Evolutionary conservation across 2,113 vertebrate genomes (phyloP), one percentile per base, ranked within the genome.

Genomic region (Pygoscelis adeliae): DNA sequence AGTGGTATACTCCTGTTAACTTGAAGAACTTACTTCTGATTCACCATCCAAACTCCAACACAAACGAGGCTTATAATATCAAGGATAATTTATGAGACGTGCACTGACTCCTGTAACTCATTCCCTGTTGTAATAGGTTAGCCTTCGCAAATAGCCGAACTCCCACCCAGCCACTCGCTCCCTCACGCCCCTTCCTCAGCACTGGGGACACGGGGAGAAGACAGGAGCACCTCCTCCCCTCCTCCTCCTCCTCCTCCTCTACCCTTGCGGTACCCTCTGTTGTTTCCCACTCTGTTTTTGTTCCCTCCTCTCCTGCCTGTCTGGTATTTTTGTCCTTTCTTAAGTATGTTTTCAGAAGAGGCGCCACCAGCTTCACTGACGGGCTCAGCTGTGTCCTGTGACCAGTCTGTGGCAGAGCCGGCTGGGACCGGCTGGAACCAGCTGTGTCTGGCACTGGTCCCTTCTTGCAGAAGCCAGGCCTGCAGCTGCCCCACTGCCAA

Each of bases 161-260:
- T 59, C 16, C n/a, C 18, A 38, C 5, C 10, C 55, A 40, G 49
- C 3, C 1, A 1, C 49, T 50, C 1, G 0, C 15, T 38, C 15
- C 34, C 36, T 82, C 58, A 8, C 0, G 1, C 21, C 23, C 25
- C 36, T 52, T 70, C 26, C 34, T 49, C 15, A 46, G 42, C 36
- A 49, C 26, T 20, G 14, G 14, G 8, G 14, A 34, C 40, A 47
- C 0, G 0, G 16, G 21, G 6, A 76, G 12, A 59, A 72, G 69
- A 76, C 2, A 50, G 11, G 16, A 84, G 21, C 20, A 19, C 42
- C 3, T 71, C 4, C 15, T n/a, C 27, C 26, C 5, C 40, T 42
- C 40, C 40, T 42, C 40, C 40, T 38, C 18, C n/a, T 15, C 34
- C 40, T 67, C 42, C 5, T 71, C 30, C 44, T 62, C n/a, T 20